Evolutionary conservation across 2,113 vertebrate genomes (phyloP).

Genomic region (Sorex fumeus): DNA sequence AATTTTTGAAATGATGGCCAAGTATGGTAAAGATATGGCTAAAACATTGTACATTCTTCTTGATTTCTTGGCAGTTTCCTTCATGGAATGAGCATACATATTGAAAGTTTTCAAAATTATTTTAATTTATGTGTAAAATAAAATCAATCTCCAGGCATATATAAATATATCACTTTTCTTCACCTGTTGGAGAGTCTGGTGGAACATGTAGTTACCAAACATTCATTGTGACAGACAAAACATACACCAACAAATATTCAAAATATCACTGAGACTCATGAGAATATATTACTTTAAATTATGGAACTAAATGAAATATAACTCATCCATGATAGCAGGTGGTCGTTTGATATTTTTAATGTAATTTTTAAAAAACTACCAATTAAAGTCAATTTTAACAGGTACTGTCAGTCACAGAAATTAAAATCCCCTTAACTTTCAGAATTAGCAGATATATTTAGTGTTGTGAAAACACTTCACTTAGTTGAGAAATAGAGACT

Average conservation of each 20-base stretch:
- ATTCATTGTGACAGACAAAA: neutral
- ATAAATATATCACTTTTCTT: conserved; percentile 28
- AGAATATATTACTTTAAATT: conserved; percentile 3
- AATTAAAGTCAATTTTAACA: conserved; percentile 48
- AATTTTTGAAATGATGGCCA: neutral
- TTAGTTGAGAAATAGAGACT: neutral
- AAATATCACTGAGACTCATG: neutral
- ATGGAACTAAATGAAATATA: neutral
- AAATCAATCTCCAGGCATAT: neutral
- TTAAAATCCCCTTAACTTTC: conserved; percentile 53
- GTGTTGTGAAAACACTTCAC: neutral
- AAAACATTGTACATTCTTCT: neutral
- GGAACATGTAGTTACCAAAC: neutral
- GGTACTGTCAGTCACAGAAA: neutral
- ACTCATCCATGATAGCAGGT: neutral
- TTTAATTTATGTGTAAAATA: neutral
- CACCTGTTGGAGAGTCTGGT: neutral
- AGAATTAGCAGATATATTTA: conserved; percentile 1
- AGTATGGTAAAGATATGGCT: neutral
- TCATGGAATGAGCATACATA: neutral
- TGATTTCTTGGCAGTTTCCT: neutral
- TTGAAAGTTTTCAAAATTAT: neutral
- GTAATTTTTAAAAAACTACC: conserved; percentile 41
- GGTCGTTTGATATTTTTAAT: conserved; percentile 13
- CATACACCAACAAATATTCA: neutral